Evolutionary conservation across 1,140 invertebrate genomes (phyloP).

Genomic region (Schlechtendalia chinensis): DNA sequence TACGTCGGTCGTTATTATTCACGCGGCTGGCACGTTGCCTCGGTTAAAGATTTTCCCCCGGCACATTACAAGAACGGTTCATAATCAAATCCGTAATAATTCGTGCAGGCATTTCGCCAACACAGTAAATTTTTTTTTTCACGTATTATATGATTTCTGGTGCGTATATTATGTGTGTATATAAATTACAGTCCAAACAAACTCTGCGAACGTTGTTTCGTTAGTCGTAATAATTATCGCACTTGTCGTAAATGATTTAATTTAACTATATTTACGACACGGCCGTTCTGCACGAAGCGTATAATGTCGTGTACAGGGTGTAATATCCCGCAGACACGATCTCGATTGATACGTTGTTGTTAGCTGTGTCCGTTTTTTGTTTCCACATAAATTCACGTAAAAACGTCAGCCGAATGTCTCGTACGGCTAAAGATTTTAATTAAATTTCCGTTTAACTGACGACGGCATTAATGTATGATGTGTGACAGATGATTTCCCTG

Average conservation of each 20-base stretch:
- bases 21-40: slow-evolving; percentile 1
- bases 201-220: neutral
- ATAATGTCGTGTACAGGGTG: neutral
- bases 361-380: neutral
- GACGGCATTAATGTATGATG: neutral
- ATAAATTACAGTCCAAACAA: neutral
- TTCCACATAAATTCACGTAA: neutral
- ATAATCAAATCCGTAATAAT: slow-evolving; percentile 29
- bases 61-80: slow-evolving; percentile 13
- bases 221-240: slow-evolving; percentile 16
- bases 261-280: neutral
- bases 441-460: slow-evolving; percentile 16
- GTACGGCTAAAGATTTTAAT: slow-evolving; percentile 15
- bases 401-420: neutral
- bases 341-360: neutral
- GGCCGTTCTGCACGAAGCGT: neutral
- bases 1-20: neutral
- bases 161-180: neutral
- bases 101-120: slow-evolving; percentile 14
- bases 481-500: neutral
- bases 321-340: neutral
- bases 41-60: neutral
- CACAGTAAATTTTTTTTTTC: neutral
- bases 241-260: neutral
- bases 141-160: slow-evolving; percentile 15